phyloP scores from a whole-genome alignment of 2,113 vertebrate species.

The Galbula dea region DNA sequence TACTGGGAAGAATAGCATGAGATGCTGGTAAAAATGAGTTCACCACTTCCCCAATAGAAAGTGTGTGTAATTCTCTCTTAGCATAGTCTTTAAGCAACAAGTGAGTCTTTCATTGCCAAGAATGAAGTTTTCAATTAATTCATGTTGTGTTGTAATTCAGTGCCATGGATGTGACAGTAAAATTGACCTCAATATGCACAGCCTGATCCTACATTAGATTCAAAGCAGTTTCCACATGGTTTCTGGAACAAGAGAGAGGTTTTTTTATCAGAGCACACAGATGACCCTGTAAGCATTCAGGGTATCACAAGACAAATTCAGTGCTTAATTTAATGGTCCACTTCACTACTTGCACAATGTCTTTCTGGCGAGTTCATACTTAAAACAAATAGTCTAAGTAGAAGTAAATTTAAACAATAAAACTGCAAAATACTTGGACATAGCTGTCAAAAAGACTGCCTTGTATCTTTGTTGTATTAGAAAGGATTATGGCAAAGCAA shows the following conservation, averaged over 20 bases:
- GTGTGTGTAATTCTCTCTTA: not conserved
- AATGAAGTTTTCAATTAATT: constrained; percentile 15
- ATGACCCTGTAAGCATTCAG: not conserved
- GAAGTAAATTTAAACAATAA: no score
- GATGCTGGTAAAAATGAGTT: not conserved
- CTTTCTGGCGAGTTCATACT: not conserved
- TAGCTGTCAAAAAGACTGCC: not conserved
- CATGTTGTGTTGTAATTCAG: not conserved
- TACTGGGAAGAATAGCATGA: not conserved
- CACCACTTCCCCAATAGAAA: not conserved
- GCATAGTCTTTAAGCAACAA: not conserved
- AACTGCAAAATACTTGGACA: not conserved
- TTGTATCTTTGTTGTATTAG: not conserved
- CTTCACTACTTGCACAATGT: not conserved
- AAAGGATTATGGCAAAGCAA: not conserved
- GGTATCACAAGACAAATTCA: not conserved
- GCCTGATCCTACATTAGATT: not conserved
- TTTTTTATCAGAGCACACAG: not conserved
- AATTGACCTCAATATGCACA: not conserved
- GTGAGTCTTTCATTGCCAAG: not conserved
- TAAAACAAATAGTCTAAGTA: no score
- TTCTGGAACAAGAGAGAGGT: not conserved
- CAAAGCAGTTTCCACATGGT: not conserved
- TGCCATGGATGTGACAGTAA: not conserved
- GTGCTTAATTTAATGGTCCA: not conserved